phyloP scores from a whole-genome alignment of 2,888 invertebrate genomes.

The Dendrolimus pini region DNA sequence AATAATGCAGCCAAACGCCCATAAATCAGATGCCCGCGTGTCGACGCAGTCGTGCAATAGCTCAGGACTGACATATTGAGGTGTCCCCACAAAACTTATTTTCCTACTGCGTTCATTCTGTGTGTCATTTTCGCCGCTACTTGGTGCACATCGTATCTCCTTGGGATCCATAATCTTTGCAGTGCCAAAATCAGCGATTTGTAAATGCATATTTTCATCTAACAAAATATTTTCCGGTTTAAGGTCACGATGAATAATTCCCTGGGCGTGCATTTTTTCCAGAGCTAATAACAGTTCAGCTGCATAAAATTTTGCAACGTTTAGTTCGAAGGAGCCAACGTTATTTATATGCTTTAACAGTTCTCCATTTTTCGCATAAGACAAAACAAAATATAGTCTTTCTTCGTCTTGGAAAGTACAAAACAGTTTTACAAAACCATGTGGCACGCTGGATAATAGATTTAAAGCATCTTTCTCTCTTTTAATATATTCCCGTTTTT shows the following conservation, averaged over 20 bases:
- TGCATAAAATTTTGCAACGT: constrained; percentile 94
- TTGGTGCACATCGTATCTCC: constrained; percentile 34
- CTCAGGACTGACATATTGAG: constrained; percentile 99
- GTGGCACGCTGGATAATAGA: constrained; percentile 85
- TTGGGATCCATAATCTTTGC: constrained; percentile 85
- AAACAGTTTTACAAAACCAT: constrained; percentile 95
- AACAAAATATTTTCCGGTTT: constrained; percentile 99
- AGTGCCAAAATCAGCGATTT: constrained; percentile 98
- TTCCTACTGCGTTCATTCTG: constrained; percentile 75
- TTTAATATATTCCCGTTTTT: constrained; percentile 94
- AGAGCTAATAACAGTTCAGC: constrained; percentile 95
- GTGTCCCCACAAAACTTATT: constrained; percentile 97
- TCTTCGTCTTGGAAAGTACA: constrained; percentile 97
- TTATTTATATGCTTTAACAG: constrained; percentile 93
- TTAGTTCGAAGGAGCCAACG: constrained; percentile 91
- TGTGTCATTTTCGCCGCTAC: constrained; percentile 41
- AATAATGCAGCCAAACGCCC: constrained; percentile 98
- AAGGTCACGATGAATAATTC: constrained; percentile 96
- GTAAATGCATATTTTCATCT: constrained; percentile 96
- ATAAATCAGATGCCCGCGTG: constrained; percentile 91
- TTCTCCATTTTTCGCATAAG: constrained; percentile 97
- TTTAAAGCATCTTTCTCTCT: constrained; percentile 96
- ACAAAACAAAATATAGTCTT: constrained; percentile 95
- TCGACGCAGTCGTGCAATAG: constrained; percentile 88
- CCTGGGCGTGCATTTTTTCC: constrained; percentile 91